Base-by-base conservation (phyloP, 2,888 invertebrate species). In the Cephus sareptanus region DNA sequence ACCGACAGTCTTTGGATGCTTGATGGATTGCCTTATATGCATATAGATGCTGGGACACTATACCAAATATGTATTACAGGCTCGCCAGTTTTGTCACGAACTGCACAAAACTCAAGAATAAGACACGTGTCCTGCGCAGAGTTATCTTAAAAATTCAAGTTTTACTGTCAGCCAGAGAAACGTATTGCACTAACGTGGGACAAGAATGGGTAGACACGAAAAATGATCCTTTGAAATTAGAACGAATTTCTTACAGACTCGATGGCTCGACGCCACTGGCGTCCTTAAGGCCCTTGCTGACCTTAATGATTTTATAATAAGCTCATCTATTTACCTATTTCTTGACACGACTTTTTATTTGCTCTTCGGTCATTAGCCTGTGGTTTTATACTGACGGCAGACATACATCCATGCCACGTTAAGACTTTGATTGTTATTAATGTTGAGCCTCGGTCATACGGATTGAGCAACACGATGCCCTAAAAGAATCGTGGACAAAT, bases 281-380 rank as follows among this genome's bases (percentile, higher is more conserved):
- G 75, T 76, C 78, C 78, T 78, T 78, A 76, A 76, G 76, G 76
- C 71, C 78, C 75, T 78, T 23, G 56, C 75, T 74, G 81, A 81
- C 81, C 79, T 85, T 88, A 87, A 88, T 86, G 88, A 86, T 86
- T 85, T 87, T 87, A 87, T 88, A 88, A 88, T 88, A 87, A 87
- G 85, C 83, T 75, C 73, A 83, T 83, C 77, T 78, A 76, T 76
- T 78, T 78, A 78, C 78, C 73, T 78, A 78, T 76, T 78, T 77
- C 75, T 75, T 76, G 78, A 78, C 78, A 76, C 78, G 75, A 75
- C 70, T 75, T 78, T 76, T 76, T 78, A 78, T 76, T 37, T 34
- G 68, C 75, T 78, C 68, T 71, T 71, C 78, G 73, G 73, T 75
- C 78, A 78, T 78, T 78, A 78, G 75, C 75, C 71, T 71, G 77